Conservation (phyloP, 2,797 vertebrate species). For the Kryptopterus vitreolus region DNA sequence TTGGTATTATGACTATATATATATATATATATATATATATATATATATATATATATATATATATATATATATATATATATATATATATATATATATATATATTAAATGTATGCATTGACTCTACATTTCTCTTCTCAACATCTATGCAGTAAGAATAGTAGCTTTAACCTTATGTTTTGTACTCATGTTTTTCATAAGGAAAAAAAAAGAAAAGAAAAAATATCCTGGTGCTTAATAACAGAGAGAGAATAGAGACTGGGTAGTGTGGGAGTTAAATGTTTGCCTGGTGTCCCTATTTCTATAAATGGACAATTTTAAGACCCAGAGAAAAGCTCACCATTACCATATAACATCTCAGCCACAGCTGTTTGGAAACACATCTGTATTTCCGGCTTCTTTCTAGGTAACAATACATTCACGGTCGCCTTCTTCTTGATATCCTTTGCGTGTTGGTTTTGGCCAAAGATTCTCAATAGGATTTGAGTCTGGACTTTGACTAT, state of each 20-base stretch:
- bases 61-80: neutral
- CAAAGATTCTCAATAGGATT: too few relatives aligned
- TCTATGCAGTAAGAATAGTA: neutral
- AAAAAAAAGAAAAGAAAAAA: neutral
- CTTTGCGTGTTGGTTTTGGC: too few relatives aligned
- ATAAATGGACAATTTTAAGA: neutral
- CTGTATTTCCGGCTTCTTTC: neutral
- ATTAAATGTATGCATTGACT: too few relatives aligned
- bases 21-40: neutral
- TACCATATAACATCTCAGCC: slow-evolving; percentile 5
- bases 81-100: neutral
- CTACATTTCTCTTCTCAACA: neutral
- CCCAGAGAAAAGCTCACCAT: slow-evolving; percentile 2
- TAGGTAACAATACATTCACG: too few relatives aligned
- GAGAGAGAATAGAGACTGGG: neutral
- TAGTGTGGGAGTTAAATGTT: slow-evolving; percentile 11
- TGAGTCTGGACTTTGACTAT: too few relatives aligned
- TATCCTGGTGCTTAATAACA: slow-evolving; percentile 14
- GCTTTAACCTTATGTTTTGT: neutral
- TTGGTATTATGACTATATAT: too few relatives aligned
- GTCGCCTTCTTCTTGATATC: too few relatives aligned
- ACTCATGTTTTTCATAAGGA: neutral
- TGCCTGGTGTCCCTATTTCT: slow-evolving; percentile 6
- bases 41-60: neutral
- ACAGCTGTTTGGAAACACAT: neutral